A percentile compares a stretch with the other conserved stretches of the same genome.
phyloP scores from a whole-genome alignment of 2,888 invertebrate genomes.

The Mesorhabditis spiculigera region DNA sequence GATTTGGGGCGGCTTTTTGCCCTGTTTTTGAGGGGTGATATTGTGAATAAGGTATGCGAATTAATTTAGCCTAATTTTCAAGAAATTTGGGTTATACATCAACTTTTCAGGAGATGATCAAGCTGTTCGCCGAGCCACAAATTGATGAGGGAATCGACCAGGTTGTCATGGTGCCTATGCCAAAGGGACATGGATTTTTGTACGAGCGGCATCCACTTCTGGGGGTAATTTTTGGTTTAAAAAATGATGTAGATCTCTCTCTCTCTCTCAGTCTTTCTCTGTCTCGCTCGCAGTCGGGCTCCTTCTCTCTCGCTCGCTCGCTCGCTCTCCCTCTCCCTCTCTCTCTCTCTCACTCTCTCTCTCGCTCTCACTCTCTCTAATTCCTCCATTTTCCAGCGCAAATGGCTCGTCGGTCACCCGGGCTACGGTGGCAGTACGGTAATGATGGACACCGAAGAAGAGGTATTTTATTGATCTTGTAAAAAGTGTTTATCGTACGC shows the following conservation, averaged over 20 bases:
- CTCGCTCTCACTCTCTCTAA: not conserved
- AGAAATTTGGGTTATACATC: no score
- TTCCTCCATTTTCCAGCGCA: slow-evolving; percentile 26
- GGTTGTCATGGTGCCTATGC: slow-evolving; percentile 41
- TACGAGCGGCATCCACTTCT: slow-evolving; percentile 53
- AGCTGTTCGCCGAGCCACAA: slow-evolving; percentile 41
- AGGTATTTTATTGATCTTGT: slow-evolving; percentile 5
- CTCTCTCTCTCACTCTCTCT: no score
- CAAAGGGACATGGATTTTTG: slow-evolving; percentile 55
- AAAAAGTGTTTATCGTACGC: no score
- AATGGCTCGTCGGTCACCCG: slow-evolving; percentile 52
- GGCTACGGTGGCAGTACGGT: slow-evolving; percentile 54
- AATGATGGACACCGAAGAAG: slow-evolving; percentile 56
- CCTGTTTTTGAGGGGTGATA: slow-evolving; percentile 48
- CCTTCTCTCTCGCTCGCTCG: no score
- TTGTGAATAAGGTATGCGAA: slow-evolving; percentile 29
- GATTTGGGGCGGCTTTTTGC: slow-evolving; percentile 52
- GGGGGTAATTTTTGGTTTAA: slow-evolving; percentile 24
- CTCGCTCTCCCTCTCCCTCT: no score
- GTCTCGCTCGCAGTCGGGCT: no score
- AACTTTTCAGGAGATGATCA: slow-evolving; percentile 36
- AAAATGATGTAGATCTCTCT: not conserved
- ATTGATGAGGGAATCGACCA: slow-evolving; percentile 43
- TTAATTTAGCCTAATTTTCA: no score
- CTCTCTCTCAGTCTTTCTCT: no score